Conservation (phyloP, 2,797 vertebrate species). For the Sciaenops ocellatus region DNA sequence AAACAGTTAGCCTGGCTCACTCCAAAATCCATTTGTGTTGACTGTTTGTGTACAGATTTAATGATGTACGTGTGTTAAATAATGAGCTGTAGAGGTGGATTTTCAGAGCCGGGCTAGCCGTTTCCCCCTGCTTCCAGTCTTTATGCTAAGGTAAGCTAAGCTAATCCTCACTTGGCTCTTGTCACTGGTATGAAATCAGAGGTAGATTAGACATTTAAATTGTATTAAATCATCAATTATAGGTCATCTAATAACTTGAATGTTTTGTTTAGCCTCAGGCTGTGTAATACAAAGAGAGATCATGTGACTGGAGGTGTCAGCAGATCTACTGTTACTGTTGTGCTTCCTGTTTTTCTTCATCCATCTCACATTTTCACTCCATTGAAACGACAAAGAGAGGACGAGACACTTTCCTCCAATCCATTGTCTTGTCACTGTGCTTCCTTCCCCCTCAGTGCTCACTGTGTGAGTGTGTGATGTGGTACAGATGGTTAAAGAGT, state of each 20-base stretch:
- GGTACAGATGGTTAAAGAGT: conserved; percentile 40
- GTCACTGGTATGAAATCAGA: background rate
- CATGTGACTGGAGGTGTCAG: conserved; percentile 19
- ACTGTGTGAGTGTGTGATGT: conserved; percentile 14
- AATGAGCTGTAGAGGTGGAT: background rate
- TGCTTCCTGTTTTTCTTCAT: conserved; percentile 62
- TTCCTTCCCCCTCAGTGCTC: conserved; percentile 60
- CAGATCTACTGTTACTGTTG: conserved; percentile 8
- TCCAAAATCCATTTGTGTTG: too few relatives aligned
- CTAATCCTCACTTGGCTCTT: background rate
- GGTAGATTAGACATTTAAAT: background rate
- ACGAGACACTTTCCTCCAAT: conserved; percentile 38
- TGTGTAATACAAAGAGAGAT: background rate
- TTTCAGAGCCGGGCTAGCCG: background rate
- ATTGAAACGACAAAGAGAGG: conserved; percentile 42
- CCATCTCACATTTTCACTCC: conserved; percentile 48
- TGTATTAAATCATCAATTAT: too few relatives aligned
- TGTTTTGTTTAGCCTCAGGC: background rate
- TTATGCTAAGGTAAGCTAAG: conserved; percentile 6
- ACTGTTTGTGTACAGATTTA: too few relatives aligned
- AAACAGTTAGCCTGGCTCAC: background rate
- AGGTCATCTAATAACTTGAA: background rate
- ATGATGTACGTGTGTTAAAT: background rate
- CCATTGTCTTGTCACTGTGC: conserved; percentile 58
- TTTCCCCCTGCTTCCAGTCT: background rate